Conservation (phyloP, 2,113 vertebrate species). For the Neodon shergylaensis region DNA sequence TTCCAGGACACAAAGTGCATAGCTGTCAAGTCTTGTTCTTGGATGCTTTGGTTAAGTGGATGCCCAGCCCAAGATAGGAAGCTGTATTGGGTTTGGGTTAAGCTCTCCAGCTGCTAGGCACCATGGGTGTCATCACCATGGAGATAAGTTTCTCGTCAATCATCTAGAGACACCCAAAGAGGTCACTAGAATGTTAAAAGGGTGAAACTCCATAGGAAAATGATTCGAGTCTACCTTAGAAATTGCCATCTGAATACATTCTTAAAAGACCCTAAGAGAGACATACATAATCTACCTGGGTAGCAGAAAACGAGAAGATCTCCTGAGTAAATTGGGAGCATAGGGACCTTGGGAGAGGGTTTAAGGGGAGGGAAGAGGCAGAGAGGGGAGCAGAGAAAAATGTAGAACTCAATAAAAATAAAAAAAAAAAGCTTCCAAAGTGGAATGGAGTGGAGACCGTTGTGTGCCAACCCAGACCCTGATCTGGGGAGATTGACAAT, state of each 20-base stretch:
- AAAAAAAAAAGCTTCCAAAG: background rate
- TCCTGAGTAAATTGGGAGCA: too few relatives aligned
- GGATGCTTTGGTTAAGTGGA: slow-evolving; percentile 75
- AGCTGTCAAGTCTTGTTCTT: slow-evolving; percentile 77
- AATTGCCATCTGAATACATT: background rate
- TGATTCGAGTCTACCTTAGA: slow-evolving; percentile 56
- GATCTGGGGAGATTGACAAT: background rate
- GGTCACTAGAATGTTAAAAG: slow-evolving; percentile 64
- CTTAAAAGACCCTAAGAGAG: background rate
- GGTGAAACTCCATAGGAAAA: slow-evolving; percentile 22
- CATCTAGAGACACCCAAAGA: slow-evolving; percentile 74
- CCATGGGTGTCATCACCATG: slow-evolving; percentile 62
- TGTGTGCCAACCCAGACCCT: background rate
- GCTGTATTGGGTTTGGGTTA: slow-evolving; percentile 73
- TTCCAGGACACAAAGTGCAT: slow-evolving; percentile 60
- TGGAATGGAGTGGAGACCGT: background rate
- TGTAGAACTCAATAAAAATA: too few relatives aligned
- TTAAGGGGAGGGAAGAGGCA: too few relatives aligned
- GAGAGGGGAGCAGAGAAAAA: too few relatives aligned
- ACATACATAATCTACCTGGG: too few relatives aligned
- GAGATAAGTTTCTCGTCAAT: slow-evolving; percentile 73
- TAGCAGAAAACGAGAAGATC: too few relatives aligned
- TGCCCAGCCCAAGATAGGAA: slow-evolving; percentile 82
- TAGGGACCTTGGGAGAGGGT: too few relatives aligned
- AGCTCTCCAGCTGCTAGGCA: slow-evolving; percentile 82